Evolutionary conservation across 2,888 invertebrate species (phyloP), one percentile per base, ranked within the genome.

Genomic region (Tetramorium bicarinatum): DNA sequence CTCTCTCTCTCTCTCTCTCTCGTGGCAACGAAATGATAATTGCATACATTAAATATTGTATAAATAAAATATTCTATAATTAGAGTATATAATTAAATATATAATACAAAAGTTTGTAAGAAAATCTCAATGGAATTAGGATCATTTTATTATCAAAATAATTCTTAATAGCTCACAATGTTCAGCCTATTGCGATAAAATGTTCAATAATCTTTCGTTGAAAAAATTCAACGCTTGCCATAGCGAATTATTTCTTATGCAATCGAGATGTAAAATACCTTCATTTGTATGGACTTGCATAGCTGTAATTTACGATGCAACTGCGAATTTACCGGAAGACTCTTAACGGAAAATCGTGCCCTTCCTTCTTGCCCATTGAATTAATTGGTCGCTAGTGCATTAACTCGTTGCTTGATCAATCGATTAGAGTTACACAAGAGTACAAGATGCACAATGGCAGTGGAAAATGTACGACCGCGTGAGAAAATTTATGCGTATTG

Each of bases 391-490:
- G 69, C 56, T 76, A 75, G 49, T 87, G 83, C 79, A 89, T 87
- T 79, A 88, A 52, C 34, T 44, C 34, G 38, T 38, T 69, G 13
- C 25, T 29, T 72, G 74, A 87, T 82, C 75, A 77, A 85, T 87
- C 81, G 87, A 87, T 88, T 69, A 85, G 49, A 89, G 54, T 88
- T 88, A 67, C 88, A 87, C 90, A 87, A 88, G 83, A 83, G n/a
- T 4, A 25, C 8, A 41, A 44, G 34, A 13, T 29, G 54, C 25
- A 69, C 76, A 77, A 77, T 38, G 41, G 25, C 21, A 34, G 41
- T 41, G n/a, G 29, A 41, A 77, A 77, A 82, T 25, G 59, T 25
- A 34, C n/a, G n/a, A 13, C n/a, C 62, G 71, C 83, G 85, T 89
- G 88, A 88, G 90, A 89, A 88, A 89, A 87, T 82, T 41, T 47